These are phyloP conservation scores for Sebastes fasciatus DNA, from an alignment of 2,113 vertebrate species.

Conservation along the genomic window DNA sequence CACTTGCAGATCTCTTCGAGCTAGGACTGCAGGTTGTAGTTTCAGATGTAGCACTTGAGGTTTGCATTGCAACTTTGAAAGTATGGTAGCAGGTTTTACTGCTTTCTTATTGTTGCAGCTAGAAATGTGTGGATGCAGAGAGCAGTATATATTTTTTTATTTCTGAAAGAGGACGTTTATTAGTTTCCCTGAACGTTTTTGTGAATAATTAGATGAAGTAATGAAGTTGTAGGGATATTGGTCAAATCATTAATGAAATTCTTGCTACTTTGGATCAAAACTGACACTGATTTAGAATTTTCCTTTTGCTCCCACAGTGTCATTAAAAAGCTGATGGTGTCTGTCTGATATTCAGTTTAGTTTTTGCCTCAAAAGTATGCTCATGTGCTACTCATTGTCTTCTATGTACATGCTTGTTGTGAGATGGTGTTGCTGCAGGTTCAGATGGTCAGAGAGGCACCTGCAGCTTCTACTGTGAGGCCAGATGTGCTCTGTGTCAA, in stretches of 20 bases:
- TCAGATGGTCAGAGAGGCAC: constrained; percentile 29
- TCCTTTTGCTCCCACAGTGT: neutral
- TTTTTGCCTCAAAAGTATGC: neutral
- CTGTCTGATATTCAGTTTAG: neutral
- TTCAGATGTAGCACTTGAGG: neutral
- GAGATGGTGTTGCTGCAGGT: constrained; percentile 6
- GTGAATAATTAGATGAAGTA: neutral
- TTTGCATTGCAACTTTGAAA: constrained; percentile 7
- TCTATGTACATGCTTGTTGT: neutral
- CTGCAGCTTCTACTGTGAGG: constrained; percentile 53
- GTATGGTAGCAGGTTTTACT: neutral
- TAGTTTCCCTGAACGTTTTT: neutral
- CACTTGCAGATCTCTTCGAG: constrained; percentile 9
- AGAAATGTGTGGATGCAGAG: neutral
- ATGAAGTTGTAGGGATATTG: neutral
- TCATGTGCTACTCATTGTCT: neutral
- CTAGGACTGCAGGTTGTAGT: neutral
- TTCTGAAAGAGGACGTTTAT: neutral
- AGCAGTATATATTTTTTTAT: neutral
- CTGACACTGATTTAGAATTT: neutral
- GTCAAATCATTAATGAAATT: neutral
- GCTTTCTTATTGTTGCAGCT: neutral
- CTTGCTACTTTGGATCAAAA: neutral
- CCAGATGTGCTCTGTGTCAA: constrained; percentile 61
- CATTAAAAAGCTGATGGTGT: neutral